Base-by-base conservation (phyloP, 1,140 invertebrate species). In the Diplogasteroides magnus region DNA sequence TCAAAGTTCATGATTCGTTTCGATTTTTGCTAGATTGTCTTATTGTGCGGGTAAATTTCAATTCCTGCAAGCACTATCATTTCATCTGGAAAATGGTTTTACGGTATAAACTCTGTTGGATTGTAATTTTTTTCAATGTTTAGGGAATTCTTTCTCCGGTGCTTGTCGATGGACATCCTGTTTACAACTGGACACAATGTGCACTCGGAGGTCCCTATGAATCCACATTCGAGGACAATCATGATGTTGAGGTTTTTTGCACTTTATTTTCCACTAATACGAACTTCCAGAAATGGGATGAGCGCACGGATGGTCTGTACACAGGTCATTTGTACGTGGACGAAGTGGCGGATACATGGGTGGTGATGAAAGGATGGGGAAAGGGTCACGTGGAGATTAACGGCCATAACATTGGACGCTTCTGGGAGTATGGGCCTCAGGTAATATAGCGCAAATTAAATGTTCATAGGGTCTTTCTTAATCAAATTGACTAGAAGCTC, bases 381-480 rank as follows among this genome's bases (percentile, higher is more conserved):
- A 75, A 75, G 48, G 74, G 74, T 13, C 28, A 64, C 31, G 32
- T 67, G 13, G 25, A 71, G 13, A 37, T 75, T 14, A 75, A 75
- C 31, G 68, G 69, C 29, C 32, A 59, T 55, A 75, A 75, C 64
- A 14, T 75, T 31, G 74, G 74, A 31, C 62, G 73, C 55, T 75
- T 75, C 32, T 75, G 74, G 74, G 48, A 67, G 26, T 15, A 31
- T 2, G 74, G 74, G 0, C 74, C 74, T 15, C 74, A 75, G 66
- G 69, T 71, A 55, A n/a, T n/a, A n/a, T n/a, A n/a, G n/a, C n/a
- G n/a, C n/a, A n/a, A n/a, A n/a, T n/a, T n/a, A n/a, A n/a, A n/a
- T n/a, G n/a, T n/a, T n/a, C n/a, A n/a, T n/a, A n/a, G n/a, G n/a
- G n/a, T n/a, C n/a, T n/a, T n/a, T n/a, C n/a, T n/a, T n/a, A n/a